These are phyloP conservation scores for Neotoma lepida DNA, from an alignment of 2,113 vertebrate genomes.

Conservation along the genomic window DNA sequence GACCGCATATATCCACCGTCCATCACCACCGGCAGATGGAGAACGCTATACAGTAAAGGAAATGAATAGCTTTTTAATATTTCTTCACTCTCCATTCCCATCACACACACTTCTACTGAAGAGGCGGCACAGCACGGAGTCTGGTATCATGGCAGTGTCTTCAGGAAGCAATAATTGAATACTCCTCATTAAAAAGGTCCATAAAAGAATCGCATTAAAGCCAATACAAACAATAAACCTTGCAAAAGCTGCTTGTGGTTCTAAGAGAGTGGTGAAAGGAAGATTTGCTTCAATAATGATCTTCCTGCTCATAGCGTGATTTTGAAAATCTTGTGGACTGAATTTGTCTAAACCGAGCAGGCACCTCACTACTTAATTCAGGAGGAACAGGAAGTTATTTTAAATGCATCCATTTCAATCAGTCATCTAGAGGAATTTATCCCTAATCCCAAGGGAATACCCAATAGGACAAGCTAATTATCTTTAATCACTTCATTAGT, in stretches of 20 bases:
- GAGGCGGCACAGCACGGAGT: conserved; percentile 52
- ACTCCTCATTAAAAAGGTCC: conserved; percentile 76
- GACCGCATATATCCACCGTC: neutral
- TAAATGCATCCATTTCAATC: neutral
- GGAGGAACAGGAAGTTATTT: neutral
- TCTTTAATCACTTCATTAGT: conserved; percentile 69
- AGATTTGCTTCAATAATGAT: conserved; percentile 38
- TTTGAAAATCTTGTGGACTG: conserved; percentile 53
- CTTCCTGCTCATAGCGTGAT: neutral
- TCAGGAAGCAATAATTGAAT: conserved; percentile 77
- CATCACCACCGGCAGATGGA: neutral
- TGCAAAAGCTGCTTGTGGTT: conserved; percentile 68
- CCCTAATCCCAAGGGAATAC: conserved; percentile 41
- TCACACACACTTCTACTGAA: conserved; percentile 65
- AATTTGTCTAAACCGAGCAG: conserved; percentile 35
- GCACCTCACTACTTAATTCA: neutral
- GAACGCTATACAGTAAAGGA: neutral
- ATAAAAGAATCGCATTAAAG: conserved; percentile 78
- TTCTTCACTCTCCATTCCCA: conserved; percentile 69
- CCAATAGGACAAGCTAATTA: conserved; percentile 64
- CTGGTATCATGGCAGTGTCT: conserved; percentile 71
- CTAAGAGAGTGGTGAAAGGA: conserved; percentile 45
- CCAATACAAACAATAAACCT: conserved; percentile 76
- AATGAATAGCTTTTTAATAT: conserved; percentile 61
- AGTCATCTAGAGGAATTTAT: conserved; percentile 31